phyloP scores from a whole-genome alignment of 1,140 invertebrate genomes.

The Mycetomoellerius zeteki region DNA sequence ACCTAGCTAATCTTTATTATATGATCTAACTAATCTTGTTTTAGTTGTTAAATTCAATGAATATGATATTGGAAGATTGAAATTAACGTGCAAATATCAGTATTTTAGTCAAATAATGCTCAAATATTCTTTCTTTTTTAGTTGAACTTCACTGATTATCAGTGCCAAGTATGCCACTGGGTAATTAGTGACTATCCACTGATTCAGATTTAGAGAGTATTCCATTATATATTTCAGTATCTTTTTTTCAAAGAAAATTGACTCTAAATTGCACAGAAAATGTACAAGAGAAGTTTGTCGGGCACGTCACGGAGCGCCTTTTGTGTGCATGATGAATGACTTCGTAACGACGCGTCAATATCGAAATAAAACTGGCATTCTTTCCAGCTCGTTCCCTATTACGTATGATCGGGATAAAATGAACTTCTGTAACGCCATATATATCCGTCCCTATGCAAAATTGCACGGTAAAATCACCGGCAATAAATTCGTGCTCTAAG shows the following conservation, averaged over 20 bases:
- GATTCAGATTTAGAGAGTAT: too few species aligned
- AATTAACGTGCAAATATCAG: too few species aligned
- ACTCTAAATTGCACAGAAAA: constrained; percentile 19
- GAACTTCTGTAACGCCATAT: background rate
- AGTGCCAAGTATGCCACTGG: too few species aligned
- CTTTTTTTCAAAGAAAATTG: background rate
- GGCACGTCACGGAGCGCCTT: background rate
- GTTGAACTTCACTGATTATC: too few species aligned
- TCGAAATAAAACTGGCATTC: constrained; percentile 25
- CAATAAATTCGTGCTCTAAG: constrained; percentile 16
- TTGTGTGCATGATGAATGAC: constrained; percentile 9
- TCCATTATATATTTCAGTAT: background rate
- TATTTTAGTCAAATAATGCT: too few species aligned
- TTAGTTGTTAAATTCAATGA: too few species aligned
- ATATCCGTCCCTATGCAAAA: background rate
- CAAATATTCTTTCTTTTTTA: too few species aligned
- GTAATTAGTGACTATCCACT: too few species aligned
- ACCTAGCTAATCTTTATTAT: too few species aligned
- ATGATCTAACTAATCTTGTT: too few species aligned
- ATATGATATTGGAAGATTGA: too few species aligned
- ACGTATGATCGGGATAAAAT: constrained; percentile 33
- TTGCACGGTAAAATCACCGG: constrained; percentile 26
- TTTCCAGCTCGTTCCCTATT: background rate
- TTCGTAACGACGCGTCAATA: constrained; percentile 6
- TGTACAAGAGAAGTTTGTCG: constrained; percentile 3